A percentile compares a stretch with the other conserved stretches of the same genome.
These are phyloP conservation scores for Parascotia fuliginaria DNA, from an alignment of 2,888 invertebrate genomes.

Conservation along the genomic window DNA sequence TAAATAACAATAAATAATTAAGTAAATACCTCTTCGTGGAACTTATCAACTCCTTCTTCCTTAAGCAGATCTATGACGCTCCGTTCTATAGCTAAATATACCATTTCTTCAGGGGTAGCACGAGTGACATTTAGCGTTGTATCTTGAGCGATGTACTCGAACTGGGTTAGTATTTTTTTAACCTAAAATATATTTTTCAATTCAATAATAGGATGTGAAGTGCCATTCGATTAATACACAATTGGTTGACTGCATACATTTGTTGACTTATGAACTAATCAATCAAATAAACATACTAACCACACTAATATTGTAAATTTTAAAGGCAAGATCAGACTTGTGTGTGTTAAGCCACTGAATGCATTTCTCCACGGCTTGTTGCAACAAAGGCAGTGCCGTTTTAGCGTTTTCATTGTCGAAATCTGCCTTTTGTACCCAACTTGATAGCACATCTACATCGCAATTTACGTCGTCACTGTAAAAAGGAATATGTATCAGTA, in stretches of 20 bases:
- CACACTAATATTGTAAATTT: slow-evolving; percentile 61
- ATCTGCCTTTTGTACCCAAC: slow-evolving; percentile 63
- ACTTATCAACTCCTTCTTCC: slow-evolving; percentile 59
- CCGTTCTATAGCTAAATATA: slow-evolving; percentile 64
- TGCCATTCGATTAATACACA: too few species aligned
- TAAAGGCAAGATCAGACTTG: slow-evolving; percentile 60
- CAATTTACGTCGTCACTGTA: slow-evolving; percentile 69
- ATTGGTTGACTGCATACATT: too few species aligned
- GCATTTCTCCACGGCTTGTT: slow-evolving; percentile 60
- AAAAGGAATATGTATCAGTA: slow-evolving; percentile 5
- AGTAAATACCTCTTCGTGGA: slow-evolving; percentile 68
- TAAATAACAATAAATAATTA: neutral
- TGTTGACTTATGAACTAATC: too few species aligned
- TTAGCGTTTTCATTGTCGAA: slow-evolving; percentile 63
- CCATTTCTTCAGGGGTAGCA: slow-evolving; percentile 65
- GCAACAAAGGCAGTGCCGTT: slow-evolving; percentile 60
- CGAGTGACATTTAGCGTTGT: slow-evolving; percentile 40
- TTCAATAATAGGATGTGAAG: neutral
- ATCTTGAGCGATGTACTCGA: slow-evolving; percentile 65
- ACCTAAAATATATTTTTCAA: slow-evolving; percentile 52
- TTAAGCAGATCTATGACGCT: slow-evolving; percentile 64
- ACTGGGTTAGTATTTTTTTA: slow-evolving; percentile 72
- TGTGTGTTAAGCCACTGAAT: slow-evolving; percentile 67
- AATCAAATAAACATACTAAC: slow-evolving; percentile 50
- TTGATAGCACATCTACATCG: slow-evolving; percentile 60